phyloP scores from a whole-genome alignment of 2,113 vertebrate genomes.

The Noturus placidus region DNA sequence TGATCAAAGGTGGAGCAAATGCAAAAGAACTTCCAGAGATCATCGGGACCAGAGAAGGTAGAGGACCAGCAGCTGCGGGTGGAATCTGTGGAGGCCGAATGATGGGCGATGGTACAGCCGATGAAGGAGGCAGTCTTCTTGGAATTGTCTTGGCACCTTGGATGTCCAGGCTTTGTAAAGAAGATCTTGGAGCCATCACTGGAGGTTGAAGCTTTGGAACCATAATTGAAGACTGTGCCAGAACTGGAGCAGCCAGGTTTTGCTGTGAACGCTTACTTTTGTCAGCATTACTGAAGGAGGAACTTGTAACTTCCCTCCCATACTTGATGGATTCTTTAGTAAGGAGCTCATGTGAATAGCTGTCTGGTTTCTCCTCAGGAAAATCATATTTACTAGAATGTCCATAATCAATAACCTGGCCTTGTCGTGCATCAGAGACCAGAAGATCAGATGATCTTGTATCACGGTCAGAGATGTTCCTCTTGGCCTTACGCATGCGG shows the following conservation, averaged over 20 bases:
- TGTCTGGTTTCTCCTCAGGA: conserved; percentile 69
- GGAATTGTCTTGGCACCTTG: conserved; percentile 45
- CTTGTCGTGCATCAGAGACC: conserved; percentile 65
- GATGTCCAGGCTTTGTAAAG: conserved; percentile 25
- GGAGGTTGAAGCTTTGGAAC: conserved; percentile 48
- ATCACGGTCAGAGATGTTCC: conserved; percentile 52
- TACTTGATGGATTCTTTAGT: conserved; percentile 62
- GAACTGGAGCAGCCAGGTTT: conserved; percentile 33
- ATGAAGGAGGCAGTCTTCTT: conserved; percentile 42
- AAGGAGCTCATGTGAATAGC: conserved; percentile 61
- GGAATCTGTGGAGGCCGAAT: conserved; percentile 25
- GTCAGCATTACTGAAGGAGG: conserved; percentile 34
- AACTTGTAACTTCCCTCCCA: conserved; percentile 39
- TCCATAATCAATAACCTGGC: conserved; percentile 92
- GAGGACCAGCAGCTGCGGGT: conserved; percentile 45
- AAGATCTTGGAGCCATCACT: conserved; percentile 32
- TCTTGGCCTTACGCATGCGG: conserved; percentile 81
- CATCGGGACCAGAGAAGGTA: conserved; percentile 47
- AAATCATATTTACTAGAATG: conserved; percentile 86
- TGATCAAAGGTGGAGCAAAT: conserved; percentile 61
- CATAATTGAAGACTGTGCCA: conserved; percentile 46
- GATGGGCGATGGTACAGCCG: conserved; percentile 5
- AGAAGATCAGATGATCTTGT: conserved; percentile 60
- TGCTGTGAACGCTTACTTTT: conserved; percentile 31
- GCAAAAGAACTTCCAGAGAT: conserved; percentile 61